Conservation (phyloP, 2,113 vertebrate genomes). For the Pomatostomus ruficeps region DNA sequence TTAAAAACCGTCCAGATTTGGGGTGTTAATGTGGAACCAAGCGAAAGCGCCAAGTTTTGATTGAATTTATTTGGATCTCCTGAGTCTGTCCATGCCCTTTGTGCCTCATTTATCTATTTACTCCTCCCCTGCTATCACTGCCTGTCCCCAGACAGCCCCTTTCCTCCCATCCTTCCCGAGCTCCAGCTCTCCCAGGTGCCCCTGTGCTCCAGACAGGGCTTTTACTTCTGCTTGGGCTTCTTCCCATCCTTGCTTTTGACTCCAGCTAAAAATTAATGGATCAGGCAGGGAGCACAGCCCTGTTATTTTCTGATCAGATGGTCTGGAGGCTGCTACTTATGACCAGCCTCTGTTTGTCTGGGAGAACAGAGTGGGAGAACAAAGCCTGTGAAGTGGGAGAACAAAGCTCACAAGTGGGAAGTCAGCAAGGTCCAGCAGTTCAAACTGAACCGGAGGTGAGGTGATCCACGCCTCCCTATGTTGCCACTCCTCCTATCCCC, state of each 20-base stretch:
- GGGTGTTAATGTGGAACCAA: neutral
- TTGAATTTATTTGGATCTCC: neutral
- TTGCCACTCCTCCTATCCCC: neutral
- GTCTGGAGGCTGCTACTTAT: slow-evolving; percentile 3
- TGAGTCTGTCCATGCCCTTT: neutral
- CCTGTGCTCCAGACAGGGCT: neutral
- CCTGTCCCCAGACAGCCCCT: neutral
- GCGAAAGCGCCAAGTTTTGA: neutral
- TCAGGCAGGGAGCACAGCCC: neutral
- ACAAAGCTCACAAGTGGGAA: neutral
- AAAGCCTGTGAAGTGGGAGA: neutral
- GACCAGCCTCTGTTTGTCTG: neutral
- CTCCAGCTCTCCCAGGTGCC: neutral
- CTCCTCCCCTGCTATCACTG: neutral
- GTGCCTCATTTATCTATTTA: neutral
- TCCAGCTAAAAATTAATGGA: slow-evolving; percentile 4
- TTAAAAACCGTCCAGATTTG: rapidly evolving
- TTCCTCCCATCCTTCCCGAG: neutral
- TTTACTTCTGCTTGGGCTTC: neutral
- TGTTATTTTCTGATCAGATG: neutral
- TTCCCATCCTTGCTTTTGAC: neutral
- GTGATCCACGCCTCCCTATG: neutral
- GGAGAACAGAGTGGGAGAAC: neutral
- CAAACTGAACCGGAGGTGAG: neutral
- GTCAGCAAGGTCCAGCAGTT: neutral